These are phyloP conservation scores for Mesocentrotus franciscanus DNA, from an alignment of 53 echinoderm and acorn worm genomes.

Conservation along the genomic window DNA sequence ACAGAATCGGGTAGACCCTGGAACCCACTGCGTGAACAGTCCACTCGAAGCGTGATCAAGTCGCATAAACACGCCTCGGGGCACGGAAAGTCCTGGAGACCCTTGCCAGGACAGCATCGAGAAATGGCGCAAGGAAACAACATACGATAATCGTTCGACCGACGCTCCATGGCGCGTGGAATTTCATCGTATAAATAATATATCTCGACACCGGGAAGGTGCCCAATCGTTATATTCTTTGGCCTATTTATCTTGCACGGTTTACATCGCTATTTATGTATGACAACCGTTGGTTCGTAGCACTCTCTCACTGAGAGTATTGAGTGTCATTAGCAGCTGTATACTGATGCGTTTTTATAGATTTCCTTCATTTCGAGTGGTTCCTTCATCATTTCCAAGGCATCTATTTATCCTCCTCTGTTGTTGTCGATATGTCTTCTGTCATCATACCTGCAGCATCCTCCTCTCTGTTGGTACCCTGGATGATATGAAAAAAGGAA, in stretches of 20 bases:
- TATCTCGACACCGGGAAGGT: not conserved
- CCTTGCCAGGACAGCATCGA: not conserved
- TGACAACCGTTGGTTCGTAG: not conserved
- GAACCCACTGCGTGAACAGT: conserved; percentile 31
- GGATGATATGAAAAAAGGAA: not conserved
- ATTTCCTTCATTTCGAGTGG: not conserved
- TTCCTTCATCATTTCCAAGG: not conserved
- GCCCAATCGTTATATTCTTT: not conserved
- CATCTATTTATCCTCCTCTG: too few species aligned
- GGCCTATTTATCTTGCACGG: not conserved
- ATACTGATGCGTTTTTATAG: not conserved
- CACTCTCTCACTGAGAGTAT: not conserved
- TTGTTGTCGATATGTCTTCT: not conserved
- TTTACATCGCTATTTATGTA: not conserved
- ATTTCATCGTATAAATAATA: conserved; percentile 12
- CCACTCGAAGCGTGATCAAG: conserved; percentile 42
- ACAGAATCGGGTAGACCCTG: not conserved
- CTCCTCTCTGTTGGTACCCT: not conserved
- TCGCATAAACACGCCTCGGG: conserved; percentile 42
- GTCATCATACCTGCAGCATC: not conserved
- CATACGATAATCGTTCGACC: not conserved
- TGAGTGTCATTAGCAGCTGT: not conserved
- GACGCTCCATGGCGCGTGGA: not conserved
- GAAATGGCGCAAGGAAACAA: not conserved
- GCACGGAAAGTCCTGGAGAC: conserved; percentile 49